Conservation (phyloP, 2,888 invertebrate genomes). For the Morpho helenor region DNA sequence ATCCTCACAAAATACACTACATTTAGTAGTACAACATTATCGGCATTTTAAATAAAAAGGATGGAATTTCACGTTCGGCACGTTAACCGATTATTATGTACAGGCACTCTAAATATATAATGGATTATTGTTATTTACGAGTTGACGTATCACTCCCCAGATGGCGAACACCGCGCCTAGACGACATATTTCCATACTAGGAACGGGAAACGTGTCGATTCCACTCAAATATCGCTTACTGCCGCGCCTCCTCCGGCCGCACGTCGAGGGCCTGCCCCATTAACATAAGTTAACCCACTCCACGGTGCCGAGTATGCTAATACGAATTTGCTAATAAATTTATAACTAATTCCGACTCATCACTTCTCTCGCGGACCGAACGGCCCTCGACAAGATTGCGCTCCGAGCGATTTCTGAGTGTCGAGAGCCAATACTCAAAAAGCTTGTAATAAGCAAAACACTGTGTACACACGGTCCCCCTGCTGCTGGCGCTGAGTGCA, state of each 20-base stretch:
- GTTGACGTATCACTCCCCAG: too few species aligned
- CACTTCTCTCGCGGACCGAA: conserved; percentile 11
- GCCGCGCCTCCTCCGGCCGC: background rate
- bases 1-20: too few species aligned
- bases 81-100: too few species aligned
- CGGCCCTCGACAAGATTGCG: conserved; percentile 2
- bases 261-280: background rate
- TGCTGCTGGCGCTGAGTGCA: conserved; percentile 20
- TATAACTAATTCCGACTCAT: conserved; percentile 23
- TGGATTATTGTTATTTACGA: too few species aligned
- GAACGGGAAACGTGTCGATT: too few species aligned
- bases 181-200: too few species aligned
- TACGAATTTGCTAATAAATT: conserved; percentile 8
- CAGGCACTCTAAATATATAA: too few species aligned
- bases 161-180: too few species aligned
- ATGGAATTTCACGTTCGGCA: too few species aligned
- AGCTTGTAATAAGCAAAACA: conserved; percentile 28
- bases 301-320: conserved; percentile 15
- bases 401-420: conserved; percentile 17
- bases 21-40: too few species aligned
- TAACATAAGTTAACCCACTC: background rate
- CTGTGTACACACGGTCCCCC: conserved; percentile 28
- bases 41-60: too few species aligned
- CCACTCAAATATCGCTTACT: conserved; percentile 4
- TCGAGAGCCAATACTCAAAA: conserved; percentile 24